phyloP scores from a whole-genome alignment of 2,888 invertebrate genomes.

The Lacanobia oleracea region DNA sequence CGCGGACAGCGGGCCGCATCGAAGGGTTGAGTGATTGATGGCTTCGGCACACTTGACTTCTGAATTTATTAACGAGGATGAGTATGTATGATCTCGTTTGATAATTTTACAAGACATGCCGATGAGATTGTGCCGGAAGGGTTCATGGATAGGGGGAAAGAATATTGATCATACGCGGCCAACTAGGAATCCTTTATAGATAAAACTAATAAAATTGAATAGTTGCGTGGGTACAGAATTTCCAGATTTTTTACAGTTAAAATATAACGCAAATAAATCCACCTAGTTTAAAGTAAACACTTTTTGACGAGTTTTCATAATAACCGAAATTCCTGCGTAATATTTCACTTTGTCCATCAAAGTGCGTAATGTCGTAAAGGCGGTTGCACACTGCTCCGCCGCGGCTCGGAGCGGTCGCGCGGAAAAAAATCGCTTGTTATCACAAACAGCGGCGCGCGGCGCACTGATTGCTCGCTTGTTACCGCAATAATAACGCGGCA shows the following conservation, averaged over 20 bases:
- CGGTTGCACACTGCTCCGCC: constrained; percentile 30
- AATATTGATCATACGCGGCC: background rate
- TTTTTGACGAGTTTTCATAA: background rate
- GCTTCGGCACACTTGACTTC: constrained; percentile 59
- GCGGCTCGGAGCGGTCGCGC: constrained; percentile 35
- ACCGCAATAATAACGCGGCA: constrained; percentile 68
- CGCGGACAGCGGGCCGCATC: constrained; percentile 18
- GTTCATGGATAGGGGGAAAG: background rate
- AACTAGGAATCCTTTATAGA: background rate
- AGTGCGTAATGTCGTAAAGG: constrained; percentile 47
- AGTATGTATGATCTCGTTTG: constrained; percentile 34
- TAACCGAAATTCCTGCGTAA: background rate
- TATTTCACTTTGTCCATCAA: constrained; percentile 44
- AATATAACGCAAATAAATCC: background rate
- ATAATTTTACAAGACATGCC: constrained; percentile 29
- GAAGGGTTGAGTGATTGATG: constrained; percentile 66
- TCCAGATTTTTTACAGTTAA: background rate
- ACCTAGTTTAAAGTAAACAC: background rate
- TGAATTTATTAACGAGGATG: constrained; percentile 55
- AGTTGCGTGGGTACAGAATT: background rate
- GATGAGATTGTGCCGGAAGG: background rate
- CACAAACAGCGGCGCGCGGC: constrained; percentile 57
- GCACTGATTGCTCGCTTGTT: constrained; percentile 75
- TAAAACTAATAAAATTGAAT: background rate
- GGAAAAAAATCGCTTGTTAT: constrained; percentile 68